Conservation (phyloP, 2,113 vertebrate species). For the Siniperca chuatsi region DNA sequence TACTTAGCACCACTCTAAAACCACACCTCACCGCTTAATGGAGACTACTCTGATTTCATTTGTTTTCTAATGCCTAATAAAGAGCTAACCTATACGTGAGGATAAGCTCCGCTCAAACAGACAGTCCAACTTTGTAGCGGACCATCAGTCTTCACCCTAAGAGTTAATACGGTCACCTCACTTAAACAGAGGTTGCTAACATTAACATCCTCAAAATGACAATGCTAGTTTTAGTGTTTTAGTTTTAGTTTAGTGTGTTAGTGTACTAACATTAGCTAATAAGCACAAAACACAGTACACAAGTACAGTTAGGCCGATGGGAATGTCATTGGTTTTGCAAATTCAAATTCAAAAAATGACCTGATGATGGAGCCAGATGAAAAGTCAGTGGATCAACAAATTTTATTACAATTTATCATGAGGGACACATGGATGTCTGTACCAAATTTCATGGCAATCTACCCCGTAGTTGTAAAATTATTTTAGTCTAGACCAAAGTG, state of each 20-base stretch:
- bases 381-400: neutral
- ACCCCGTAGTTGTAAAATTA: neutral
- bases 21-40: constrained; percentile 79
- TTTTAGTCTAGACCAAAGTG: neutral
- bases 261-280: neutral
- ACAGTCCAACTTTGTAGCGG: constrained; percentile 11
- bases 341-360: too few species aligned
- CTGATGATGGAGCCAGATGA: neutral
- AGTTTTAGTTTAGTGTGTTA: neutral
- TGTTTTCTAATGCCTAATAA: constrained; percentile 68
- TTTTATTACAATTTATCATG: neutral
- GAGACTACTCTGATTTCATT: constrained; percentile 73
- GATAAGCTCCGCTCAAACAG: constrained; percentile 16
- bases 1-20: constrained; percentile 81
- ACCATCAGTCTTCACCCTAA: neutral
- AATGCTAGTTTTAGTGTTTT: neutral
- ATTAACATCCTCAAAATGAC: neutral
- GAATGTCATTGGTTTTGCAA: too few species aligned
- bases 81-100: constrained; percentile 50
- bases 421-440: neutral
- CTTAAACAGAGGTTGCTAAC: neutral
- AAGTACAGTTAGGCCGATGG: neutral
- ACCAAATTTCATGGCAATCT: neutral
- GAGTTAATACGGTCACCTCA: neutral
- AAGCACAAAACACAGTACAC: neutral